Conservation (phyloP, 2,888 invertebrate genomes). For the Thalpophila matura region DNA sequence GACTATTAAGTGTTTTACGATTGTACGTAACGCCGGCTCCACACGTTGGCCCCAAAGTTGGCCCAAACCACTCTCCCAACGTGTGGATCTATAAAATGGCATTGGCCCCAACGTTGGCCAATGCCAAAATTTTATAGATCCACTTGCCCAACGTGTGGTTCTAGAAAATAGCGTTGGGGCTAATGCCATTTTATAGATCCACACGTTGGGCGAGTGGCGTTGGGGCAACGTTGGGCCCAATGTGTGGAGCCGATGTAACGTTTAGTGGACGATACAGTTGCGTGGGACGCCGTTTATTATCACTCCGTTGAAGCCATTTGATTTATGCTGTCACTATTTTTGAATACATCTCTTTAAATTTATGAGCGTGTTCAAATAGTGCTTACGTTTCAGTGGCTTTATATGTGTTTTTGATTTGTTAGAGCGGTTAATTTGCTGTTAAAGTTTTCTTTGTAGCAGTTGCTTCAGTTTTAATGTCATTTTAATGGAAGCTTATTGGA, state of each 20-base stretch:
- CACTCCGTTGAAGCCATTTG: constrained; percentile 66
- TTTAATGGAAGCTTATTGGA: constrained; percentile 33
- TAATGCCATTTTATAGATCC: no score
- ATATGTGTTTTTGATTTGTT: constrained; percentile 62
- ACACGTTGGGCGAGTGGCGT: no score
- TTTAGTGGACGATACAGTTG: constrained; percentile 66
- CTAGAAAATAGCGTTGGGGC: no score
- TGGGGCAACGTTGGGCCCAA: no score
- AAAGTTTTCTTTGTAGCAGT: constrained; percentile 29
- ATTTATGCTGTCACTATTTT: constrained; percentile 66
- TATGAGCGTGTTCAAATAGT: constrained; percentile 58
- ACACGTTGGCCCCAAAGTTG: no score
- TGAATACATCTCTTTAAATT: constrained; percentile 64
- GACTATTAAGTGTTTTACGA: constrained; percentile 73
- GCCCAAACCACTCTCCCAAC: no score
- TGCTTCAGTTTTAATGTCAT: constrained; percentile 51
- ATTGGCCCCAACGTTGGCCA: no score
- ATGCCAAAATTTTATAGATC: no score
- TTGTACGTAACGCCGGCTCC: no score
- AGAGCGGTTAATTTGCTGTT: constrained; percentile 56
- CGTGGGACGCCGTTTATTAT: constrained; percentile 66
- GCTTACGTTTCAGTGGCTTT: constrained; percentile 55
- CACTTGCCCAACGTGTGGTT: no score
- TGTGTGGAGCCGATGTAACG: no score
- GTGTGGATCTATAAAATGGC: no score